Evolutionary conservation across 92 coral and sea anemone genomes (phyloP).

Genomic region (Palythoa caribaeorum): DNA sequence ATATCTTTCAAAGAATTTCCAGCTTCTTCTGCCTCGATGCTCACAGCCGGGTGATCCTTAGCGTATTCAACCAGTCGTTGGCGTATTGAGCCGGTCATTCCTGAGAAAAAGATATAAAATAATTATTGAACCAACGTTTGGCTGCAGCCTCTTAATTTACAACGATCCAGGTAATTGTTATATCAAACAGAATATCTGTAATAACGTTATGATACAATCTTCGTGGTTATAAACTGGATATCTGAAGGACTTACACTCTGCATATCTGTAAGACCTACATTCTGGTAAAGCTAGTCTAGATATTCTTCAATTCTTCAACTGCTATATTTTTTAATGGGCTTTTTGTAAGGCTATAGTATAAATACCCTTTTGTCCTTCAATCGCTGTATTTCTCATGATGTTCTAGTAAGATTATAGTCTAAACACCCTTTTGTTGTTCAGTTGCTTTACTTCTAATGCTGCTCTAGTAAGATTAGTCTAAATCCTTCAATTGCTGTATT

Average conservation of each 20-base stretch:
- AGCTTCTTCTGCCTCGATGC: constrained; percentile 94
- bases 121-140: background rate
- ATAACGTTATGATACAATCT: background rate
- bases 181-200: background rate
- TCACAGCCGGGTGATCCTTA: constrained; percentile 86
- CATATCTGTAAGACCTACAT: too few species aligned
- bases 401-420: background rate
- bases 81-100: constrained; percentile 80
- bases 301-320: constrained; percentile 31
- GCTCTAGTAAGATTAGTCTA: background rate
- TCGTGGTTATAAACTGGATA: too few species aligned
- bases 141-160: too few species aligned
- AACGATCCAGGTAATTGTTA: background rate
- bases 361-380: constrained; percentile 74
- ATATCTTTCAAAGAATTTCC: constrained; percentile 84
- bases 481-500: constrained; percentile 34
- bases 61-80: constrained; percentile 83
- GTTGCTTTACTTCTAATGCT: too few species aligned
- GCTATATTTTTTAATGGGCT: too few species aligned
- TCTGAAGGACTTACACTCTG: too few species aligned
- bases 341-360: background rate
- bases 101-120: constrained; percentile 43
- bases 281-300: background rate
- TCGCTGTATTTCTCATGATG: too few species aligned
- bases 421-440: constrained; percentile 75